Percentiles rank a stretch among this genome's conserved stretches.
These are phyloP conservation scores for Pipra filicauda DNA, from an alignment of 2,113 vertebrate genomes.

Conservation along the genomic window DNA sequence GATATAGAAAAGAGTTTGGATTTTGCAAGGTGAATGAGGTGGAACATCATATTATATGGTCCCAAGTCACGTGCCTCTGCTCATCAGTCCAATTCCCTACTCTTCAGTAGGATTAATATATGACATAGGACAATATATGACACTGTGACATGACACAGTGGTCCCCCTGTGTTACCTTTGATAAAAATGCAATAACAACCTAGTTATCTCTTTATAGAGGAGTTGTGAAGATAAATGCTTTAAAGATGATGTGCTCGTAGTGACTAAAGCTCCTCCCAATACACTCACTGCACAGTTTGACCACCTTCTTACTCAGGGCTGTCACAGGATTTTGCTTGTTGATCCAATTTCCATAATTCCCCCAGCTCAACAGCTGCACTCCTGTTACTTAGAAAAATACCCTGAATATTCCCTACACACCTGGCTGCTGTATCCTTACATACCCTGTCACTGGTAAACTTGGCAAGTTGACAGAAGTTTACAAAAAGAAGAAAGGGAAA, in stretches of 20 bases:
- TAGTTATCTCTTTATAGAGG: neutral
- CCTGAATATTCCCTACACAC: neutral
- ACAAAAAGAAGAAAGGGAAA: neutral
- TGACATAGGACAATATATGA: neutral
- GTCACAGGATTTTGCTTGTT: neutral
- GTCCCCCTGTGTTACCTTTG: neutral
- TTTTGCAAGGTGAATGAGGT: neutral
- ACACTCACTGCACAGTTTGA: neutral
- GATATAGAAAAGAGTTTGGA: neutral
- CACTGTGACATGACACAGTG: neutral
- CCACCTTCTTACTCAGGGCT: neutral
- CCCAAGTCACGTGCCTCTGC: neutral
- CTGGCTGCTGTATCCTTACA: neutral
- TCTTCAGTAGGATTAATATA: neutral
- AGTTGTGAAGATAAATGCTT: neutral
- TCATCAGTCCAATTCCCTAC: neutral
- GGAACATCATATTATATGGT: rapidly evolving
- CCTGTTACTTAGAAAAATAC: neutral
- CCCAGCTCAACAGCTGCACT: neutral
- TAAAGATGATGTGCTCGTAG: neutral
- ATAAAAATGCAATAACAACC: neutral
- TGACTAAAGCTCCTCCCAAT: neutral
- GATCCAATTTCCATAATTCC: neutral
- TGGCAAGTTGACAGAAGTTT: neutral
- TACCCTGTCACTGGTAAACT: neutral